phyloP scores from a whole-genome alignment of 2,797 vertebrate species.

The Octomys mimax region DNA sequence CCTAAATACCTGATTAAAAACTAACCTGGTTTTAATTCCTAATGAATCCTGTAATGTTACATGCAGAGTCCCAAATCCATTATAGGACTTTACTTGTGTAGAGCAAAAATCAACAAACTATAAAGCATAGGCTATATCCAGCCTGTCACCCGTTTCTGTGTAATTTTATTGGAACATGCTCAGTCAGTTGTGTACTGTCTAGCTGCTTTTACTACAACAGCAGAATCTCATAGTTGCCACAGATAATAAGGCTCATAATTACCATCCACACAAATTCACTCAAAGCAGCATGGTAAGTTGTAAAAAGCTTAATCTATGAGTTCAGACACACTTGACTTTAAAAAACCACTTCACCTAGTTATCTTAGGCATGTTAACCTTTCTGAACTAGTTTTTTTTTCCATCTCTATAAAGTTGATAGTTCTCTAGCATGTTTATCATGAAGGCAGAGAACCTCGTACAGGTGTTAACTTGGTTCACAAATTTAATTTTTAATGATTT shows the following conservation, averaged over 20 bases:
- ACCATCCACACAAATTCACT: background rate
- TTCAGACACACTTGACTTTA: background rate
- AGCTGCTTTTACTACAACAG: background rate
- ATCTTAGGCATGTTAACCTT: slow-evolving; percentile 7
- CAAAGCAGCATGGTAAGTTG: background rate
- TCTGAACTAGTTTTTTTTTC: background rate
- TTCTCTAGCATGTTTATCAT: slow-evolving; percentile 40
- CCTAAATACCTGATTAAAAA: background rate
- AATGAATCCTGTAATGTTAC: background rate
- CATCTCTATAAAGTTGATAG: background rate
- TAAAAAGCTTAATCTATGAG: slow-evolving; percentile 56
- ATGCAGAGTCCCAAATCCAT: background rate
- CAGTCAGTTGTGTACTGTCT: background rate
- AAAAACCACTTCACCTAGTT: slow-evolving; percentile 25
- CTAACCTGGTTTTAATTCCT: slow-evolving; percentile 22
- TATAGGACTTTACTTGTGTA: background rate
- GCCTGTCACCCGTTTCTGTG: background rate
- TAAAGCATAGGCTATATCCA: background rate
- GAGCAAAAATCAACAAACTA: background rate
- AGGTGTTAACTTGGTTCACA: background rate
- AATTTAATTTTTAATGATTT: background rate
- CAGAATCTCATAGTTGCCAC: background rate
- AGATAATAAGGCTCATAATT: background rate
- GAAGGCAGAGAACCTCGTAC: background rate
- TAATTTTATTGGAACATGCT: slow-evolving; percentile 15